A percentile compares a stretch with the other conserved stretches of the same genome.
These are phyloP conservation scores for Mesaphorura yosii DNA, from an alignment of 1,140 invertebrate genomes.

Conservation along the genomic window DNA sequence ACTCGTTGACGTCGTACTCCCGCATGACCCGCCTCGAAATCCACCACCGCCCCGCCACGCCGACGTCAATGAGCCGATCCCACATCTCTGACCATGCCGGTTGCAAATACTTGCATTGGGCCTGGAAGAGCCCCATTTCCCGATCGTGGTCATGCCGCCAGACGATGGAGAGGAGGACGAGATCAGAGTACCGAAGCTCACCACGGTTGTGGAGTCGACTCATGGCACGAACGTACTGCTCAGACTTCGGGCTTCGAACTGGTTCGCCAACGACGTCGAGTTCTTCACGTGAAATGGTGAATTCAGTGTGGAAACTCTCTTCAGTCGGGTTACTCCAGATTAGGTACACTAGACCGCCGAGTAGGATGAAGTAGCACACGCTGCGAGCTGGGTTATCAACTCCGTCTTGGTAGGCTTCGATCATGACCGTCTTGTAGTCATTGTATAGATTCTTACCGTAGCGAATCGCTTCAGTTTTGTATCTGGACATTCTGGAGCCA, in stretches of 20 bases:
- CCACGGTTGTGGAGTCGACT: constrained; percentile 53
- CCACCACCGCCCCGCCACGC: constrained; percentile 63
- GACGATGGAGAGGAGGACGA: constrained; percentile 60
- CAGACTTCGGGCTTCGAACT: constrained; percentile 53
- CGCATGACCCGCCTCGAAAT: constrained; percentile 54
- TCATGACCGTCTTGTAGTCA: constrained; percentile 39
- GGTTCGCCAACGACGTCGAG: constrained; percentile 51
- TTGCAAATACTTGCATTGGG: constrained; percentile 56
- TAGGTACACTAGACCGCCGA: constrained; percentile 27
- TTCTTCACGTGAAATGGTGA: constrained; percentile 48
- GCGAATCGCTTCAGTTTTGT: no score
- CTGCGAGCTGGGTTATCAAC: constrained; percentile 36
- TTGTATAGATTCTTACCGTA: constrained; percentile 31
- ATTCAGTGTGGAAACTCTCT: constrained; percentile 45
- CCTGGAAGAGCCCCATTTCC: constrained; percentile 54
- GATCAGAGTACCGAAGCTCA: constrained; percentile 48
- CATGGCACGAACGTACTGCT: constrained; percentile 50
- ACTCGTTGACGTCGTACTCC: constrained; percentile 63
- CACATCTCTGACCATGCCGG: constrained; percentile 46
- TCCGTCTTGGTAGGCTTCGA: constrained; percentile 36
- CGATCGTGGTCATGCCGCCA: constrained; percentile 57
- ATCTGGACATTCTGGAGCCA: no score
- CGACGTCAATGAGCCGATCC: constrained; percentile 60
- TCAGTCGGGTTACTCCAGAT: constrained; percentile 50
- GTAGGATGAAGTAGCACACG: constrained; percentile 8